Conservation (phyloP, 2,797 vertebrate genomes). For the Mergus octosetaceus region DNA sequence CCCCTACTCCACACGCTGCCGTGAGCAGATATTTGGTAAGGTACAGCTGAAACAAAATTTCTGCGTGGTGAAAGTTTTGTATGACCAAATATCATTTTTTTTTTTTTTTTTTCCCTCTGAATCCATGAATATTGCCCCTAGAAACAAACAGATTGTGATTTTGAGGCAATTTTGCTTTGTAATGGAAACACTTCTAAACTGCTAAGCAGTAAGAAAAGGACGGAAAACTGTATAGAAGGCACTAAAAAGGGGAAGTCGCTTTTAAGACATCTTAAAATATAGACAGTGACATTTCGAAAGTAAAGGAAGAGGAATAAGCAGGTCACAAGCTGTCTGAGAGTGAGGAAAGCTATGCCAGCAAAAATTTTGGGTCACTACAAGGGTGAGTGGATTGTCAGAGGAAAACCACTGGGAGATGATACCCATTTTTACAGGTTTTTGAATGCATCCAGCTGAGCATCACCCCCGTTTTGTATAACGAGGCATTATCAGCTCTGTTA, state of each 20-base stretch:
- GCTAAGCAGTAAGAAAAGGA: not conserved
- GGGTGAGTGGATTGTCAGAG: not conserved
- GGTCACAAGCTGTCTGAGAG: not conserved
- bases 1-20: not conserved
- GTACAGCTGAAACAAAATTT: not conserved
- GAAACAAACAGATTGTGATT: not conserved
- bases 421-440: not conserved
- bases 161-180: not conserved
- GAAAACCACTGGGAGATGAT: not conserved
- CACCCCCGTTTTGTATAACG: not conserved
- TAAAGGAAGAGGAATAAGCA: not conserved
- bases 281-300: not conserved
- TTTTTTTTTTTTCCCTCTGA: not conserved
- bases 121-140: not conserved
- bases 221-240: not conserved
- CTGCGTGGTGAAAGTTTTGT: not conserved
- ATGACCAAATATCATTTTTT: not conserved
- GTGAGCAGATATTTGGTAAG: not conserved
- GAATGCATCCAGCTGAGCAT: not conserved
- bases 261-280: not conserved
- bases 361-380: not conserved
- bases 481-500: not conserved
- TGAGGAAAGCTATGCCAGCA: not conserved
- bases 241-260: conserved; percentile 2
- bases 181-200: not conserved